phyloP scores from a whole-genome alignment of 2,888 invertebrate genomes.

The Chloroclystis v-ata region DNA sequence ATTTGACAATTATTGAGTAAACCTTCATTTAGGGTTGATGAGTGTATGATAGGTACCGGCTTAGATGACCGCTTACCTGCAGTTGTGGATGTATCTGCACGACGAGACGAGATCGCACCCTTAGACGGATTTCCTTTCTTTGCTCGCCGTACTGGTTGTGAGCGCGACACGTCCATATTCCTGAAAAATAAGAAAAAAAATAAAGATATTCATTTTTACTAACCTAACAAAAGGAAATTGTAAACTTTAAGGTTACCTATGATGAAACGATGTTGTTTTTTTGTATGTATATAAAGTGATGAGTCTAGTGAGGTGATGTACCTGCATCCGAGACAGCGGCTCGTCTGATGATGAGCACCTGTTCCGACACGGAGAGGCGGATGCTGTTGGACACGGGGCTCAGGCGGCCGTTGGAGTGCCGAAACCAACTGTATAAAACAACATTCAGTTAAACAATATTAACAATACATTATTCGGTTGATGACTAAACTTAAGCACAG shows the following conservation, averaged over 20 bases:
- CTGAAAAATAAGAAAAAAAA: constrained; percentile 35
- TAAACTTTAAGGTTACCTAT: too few species aligned
- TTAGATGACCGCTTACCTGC: constrained; percentile 58
- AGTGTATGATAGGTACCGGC: too few species aligned
- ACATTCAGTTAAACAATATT: too few species aligned
- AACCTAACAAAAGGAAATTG: too few species aligned
- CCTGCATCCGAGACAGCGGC: constrained; percentile 80
- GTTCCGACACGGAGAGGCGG: constrained; percentile 80
- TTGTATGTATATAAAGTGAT: too few species aligned
- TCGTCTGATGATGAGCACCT: constrained; percentile 82
- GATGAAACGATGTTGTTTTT: too few species aligned
- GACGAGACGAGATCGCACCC: constrained; percentile 81
- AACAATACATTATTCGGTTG: too few species aligned
- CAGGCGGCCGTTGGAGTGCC: constrained; percentile 78
- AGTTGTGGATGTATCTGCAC: constrained; percentile 79
- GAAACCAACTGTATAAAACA: constrained; percentile 74
- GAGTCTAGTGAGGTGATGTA: too few species aligned
- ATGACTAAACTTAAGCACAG: too few species aligned
- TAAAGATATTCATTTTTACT: too few species aligned
- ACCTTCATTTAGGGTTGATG: too few species aligned
- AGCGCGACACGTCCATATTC: constrained; percentile 85
- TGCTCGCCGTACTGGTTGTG: constrained; percentile 86
- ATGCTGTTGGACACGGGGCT: constrained; percentile 80
- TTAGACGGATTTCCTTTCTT: constrained; percentile 80
- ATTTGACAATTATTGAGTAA: too few species aligned